Conservation (phyloP, 2,888 invertebrate species). For the Athalia rosae region DNA sequence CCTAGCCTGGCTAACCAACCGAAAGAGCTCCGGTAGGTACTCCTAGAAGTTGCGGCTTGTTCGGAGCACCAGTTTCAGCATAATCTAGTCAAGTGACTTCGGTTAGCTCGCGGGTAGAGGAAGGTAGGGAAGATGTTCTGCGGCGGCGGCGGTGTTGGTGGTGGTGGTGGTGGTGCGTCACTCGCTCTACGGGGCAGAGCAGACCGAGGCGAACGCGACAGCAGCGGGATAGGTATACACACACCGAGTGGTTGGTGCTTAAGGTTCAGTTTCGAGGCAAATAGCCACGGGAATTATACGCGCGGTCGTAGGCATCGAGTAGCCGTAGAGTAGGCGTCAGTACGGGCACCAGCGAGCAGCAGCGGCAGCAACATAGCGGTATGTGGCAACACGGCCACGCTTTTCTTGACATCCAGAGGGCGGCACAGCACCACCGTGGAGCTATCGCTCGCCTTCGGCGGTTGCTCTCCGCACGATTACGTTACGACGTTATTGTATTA, state of each 20-base stretch:
- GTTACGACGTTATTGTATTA: constrained; percentile 2
- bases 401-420: constrained; percentile 43
- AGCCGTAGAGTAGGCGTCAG: background rate
- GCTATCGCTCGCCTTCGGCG: constrained; percentile 27
- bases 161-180: background rate
- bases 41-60: background rate
- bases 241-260: no score
- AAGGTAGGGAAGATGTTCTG: background rate
- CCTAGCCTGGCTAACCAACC: constrained; percentile 26
- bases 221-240: no score
- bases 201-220: no score
- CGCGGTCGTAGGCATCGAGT: background rate
- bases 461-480: constrained; percentile 25
- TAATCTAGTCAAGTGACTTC: constrained; percentile 44
- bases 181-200: no score
- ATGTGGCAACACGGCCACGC: constrained; percentile 45
- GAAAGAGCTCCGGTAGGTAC: background rate
- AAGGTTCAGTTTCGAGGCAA: background rate
- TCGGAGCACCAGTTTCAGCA: constrained; percentile 46
- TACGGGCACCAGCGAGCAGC: constrained; percentile 4
- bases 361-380: constrained; percentile 41
- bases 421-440: constrained; percentile 39
- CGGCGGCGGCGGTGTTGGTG: background rate
- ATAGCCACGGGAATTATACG: background rate
- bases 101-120: constrained; percentile 9